Percentiles rank a stretch among this genome's conserved stretches.
Evolutionary conservation across 2,113 vertebrate species (phyloP).

Genomic region (Macheiramphus alcinus): DNA sequence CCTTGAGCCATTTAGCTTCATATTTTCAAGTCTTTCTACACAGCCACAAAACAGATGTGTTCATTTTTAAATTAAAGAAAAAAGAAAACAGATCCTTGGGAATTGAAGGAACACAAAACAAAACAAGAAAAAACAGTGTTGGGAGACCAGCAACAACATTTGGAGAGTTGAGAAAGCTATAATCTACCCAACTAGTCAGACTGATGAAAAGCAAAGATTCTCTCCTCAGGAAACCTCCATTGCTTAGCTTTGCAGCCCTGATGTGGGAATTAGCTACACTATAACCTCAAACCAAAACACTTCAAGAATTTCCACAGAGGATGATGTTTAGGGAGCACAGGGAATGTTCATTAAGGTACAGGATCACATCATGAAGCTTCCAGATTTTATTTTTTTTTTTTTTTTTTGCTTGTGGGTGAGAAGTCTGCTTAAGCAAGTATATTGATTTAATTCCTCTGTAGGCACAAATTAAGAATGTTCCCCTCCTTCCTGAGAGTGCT

Average conservation of each 20-base stretch:
- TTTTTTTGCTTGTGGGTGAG: not conserved
- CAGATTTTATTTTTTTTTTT: not conserved
- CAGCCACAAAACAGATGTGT: not conserved
- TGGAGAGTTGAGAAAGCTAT: not conserved
- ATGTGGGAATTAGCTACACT: not conserved
- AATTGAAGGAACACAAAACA: not conserved
- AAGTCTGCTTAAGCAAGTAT: not conserved
- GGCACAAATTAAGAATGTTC: not conserved
- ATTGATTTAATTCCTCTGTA: not conserved
- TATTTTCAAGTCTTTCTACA: not conserved
- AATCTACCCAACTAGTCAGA: not conserved
- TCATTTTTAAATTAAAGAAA: not conserved
- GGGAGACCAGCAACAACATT: not conserved
- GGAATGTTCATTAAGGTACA: rapidly evolving
- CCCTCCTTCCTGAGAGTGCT: not conserved
- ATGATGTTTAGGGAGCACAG: not conserved
- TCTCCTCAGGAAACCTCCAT: not conserved
- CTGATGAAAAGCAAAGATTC: not conserved
- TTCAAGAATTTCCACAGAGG: not conserved
- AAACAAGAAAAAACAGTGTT: not conserved
- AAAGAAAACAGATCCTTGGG: not conserved
- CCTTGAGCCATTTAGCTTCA: not conserved
- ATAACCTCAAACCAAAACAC: not conserved
- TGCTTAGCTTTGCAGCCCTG: not conserved
- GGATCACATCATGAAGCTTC: not conserved